Evolutionary conservation across 2,113 vertebrate genomes (phyloP).

Genomic region (Phainopepla nitens): DNA sequence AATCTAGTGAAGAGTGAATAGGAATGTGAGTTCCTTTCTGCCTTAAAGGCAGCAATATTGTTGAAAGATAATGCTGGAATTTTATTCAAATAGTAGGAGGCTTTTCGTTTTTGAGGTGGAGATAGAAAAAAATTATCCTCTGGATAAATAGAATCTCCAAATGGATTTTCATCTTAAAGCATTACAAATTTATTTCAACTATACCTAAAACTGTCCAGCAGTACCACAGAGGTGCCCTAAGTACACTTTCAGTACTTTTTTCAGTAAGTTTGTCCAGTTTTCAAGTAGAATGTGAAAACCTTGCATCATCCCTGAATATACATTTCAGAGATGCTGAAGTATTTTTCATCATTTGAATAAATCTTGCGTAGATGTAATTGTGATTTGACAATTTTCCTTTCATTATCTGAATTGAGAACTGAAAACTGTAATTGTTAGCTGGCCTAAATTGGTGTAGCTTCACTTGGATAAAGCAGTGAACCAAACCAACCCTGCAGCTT

Average conservation of each 20-base stretch:
- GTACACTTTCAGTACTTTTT: not conserved
- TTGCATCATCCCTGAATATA: not conserved
- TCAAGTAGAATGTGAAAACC: not conserved
- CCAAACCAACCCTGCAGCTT: not conserved
- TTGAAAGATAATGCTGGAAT: not conserved
- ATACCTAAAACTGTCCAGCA: not conserved
- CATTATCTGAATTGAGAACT: not conserved
- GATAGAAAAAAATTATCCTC: not conserved
- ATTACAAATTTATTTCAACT: not conserved
- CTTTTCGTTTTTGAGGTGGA: not conserved
- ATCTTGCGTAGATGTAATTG: not conserved
- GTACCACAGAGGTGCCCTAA: not conserved
- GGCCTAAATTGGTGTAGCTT: not conserved
- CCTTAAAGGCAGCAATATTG: not conserved
- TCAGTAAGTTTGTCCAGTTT: not conserved
- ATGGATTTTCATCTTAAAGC: not conserved
- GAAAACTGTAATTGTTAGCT: not conserved
- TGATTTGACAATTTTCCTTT: not conserved
- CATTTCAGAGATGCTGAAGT: not conserved
- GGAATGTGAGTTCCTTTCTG: not conserved
- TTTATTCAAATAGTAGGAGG: not conserved
- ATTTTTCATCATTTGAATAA: not conserved
- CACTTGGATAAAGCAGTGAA: not conserved
- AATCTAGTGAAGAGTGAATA: not conserved
- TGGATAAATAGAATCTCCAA: not conserved